These are phyloP conservation scores for Amphiprion clarkii DNA, from an alignment of 2,797 vertebrate species.

Conservation along the genomic window DNA sequence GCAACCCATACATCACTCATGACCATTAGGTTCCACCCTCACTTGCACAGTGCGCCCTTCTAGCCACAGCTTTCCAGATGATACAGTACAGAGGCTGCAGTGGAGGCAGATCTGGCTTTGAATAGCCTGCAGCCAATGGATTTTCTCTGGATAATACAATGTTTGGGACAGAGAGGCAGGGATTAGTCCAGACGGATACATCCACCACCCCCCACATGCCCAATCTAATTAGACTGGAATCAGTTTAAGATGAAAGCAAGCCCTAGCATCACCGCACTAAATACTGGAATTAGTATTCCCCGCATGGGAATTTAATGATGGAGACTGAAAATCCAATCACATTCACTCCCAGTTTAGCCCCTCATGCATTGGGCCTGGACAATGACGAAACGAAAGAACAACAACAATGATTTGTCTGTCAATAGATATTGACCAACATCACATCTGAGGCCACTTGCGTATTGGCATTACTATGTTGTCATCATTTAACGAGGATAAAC, in stretches of 20 bases:
- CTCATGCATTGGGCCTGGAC: constrained; percentile 78
- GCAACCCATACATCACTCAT: constrained; percentile 83
- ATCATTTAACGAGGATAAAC: constrained; percentile 84
- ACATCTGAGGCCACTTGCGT: constrained; percentile 80
- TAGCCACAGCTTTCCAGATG: constrained; percentile 81
- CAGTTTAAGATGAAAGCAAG: constrained; percentile 90
- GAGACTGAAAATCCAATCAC: constrained; percentile 87
- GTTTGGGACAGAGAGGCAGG: constrained; percentile 87
- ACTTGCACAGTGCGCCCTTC: constrained; percentile 72
- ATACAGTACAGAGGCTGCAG: constrained; percentile 81
- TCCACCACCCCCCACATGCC: constrained; percentile 87
- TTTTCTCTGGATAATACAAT: constrained; percentile 89
- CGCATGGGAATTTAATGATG: constrained; percentile 88
- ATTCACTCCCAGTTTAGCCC: constrained; percentile 84
- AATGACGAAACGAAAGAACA: constrained; percentile 83
- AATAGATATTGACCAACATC: constrained; percentile 85
- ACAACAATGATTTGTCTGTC: constrained; percentile 86
- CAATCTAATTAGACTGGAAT: constrained; percentile 90
- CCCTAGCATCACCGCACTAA: constrained; percentile 86
- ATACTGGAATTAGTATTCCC: constrained; percentile 90
- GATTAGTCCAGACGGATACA: constrained; percentile 87
- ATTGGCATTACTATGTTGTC: constrained; percentile 82
- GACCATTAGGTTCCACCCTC: constrained; percentile 82
- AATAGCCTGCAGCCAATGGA: constrained; percentile 86
- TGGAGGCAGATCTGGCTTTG: constrained; percentile 82